Evolutionary conservation across 2,888 invertebrate species (phyloP).

Genomic region (Coecobrya sp.): DNA sequence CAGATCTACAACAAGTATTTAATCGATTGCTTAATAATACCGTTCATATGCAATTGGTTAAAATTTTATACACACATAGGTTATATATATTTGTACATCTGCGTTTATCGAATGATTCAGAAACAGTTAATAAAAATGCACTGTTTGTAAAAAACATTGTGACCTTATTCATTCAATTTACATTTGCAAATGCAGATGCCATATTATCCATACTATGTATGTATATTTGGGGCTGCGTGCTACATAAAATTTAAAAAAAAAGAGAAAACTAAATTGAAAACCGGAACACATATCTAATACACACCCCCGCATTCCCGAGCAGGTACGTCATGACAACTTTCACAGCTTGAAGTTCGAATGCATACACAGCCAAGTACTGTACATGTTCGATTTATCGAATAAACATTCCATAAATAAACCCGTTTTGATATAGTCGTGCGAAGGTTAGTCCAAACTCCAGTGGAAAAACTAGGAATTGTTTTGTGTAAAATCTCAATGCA

Average conservation of each 20-base stretch:
- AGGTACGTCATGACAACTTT: constrained; percentile 63
- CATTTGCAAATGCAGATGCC: neutral
- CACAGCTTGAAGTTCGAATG: neutral
- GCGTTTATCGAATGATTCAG: constrained; percentile 11
- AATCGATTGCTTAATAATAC: constrained; percentile 25
- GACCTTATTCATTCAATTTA: neutral
- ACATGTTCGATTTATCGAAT: constrained; percentile 34
- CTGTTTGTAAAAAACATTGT: neutral
- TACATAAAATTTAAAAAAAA: no score
- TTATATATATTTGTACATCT: neutral
- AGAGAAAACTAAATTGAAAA: no score
- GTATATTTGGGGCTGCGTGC: no score
- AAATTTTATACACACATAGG: neutral
- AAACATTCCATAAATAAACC: neutral
- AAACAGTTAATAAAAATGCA: neutral
- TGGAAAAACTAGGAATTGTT: neutral
- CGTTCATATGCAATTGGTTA: constrained; percentile 19
- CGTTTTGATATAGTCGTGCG: no score
- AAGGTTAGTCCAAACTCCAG: no score
- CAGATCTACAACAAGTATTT: constrained; percentile 33
- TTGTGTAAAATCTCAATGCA: neutral
- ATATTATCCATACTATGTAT: neutral
- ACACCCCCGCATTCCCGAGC: neutral
- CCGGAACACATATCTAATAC: neutral
- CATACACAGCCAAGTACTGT: neutral